Conservation (phyloP, 1,140 invertebrate species). For the Bombus huntii region DNA sequence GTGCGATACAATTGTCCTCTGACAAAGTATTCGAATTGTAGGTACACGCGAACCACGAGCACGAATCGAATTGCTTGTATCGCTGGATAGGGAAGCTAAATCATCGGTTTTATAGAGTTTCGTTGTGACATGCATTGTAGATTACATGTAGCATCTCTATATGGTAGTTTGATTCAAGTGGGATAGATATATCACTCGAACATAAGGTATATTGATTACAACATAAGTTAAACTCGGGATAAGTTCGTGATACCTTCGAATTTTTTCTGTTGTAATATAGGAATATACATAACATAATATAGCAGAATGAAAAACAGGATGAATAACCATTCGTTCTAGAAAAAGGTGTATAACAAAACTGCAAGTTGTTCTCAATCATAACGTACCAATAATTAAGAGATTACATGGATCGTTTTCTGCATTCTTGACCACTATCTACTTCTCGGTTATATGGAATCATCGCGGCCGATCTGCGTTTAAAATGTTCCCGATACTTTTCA, state of each 20-base stretch:
- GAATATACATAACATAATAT: too few relatives aligned
- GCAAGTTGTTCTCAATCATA: too few relatives aligned
- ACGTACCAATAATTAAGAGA: neutral
- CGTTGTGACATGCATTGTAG: neutral
- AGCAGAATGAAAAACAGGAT: too few relatives aligned
- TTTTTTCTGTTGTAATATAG: too few relatives aligned
- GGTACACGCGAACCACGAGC: neutral
- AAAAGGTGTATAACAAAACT: too few relatives aligned
- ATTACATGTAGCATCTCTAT: conserved; percentile 7
- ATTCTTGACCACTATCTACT: neutral
- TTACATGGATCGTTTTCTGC: neutral
- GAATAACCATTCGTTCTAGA: too few relatives aligned
- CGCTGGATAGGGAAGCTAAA: conserved; percentile 7
- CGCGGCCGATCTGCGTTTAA: conserved; percentile 5
- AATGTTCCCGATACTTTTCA: neutral
- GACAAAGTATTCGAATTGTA: conserved; percentile 44
- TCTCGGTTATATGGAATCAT: neutral
- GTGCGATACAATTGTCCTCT: conserved; percentile 48
- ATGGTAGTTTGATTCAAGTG: neutral
- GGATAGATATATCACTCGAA: neutral
- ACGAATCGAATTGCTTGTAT: conserved; percentile 2
- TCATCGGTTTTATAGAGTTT: conserved; percentile 13
- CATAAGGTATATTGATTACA: neutral
- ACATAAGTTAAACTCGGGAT: neutral
- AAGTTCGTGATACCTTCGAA: neutral